Evolutionary conservation across 2,888 invertebrate species (phyloP), one percentile per base, ranked within the genome.

Genomic region (Strigamia maritima): DNA sequence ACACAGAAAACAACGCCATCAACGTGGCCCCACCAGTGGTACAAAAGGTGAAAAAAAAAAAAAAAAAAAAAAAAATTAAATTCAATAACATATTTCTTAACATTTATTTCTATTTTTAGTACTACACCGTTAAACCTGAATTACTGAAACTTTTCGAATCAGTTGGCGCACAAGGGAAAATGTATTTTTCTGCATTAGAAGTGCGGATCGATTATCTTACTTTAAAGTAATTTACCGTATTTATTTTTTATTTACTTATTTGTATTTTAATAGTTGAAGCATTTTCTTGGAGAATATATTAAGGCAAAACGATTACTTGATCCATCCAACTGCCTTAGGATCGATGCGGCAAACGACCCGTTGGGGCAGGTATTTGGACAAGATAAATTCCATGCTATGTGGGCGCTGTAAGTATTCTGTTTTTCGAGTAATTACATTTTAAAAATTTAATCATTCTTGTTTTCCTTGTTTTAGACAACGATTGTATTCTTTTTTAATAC

Each of bases 311-410:
- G 26, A 14, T 76, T 79, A 31, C 35, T 44, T 7, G 65, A 79
- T 40, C 70, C 28, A 6, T n/a, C 14, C 19, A 40, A 79, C 60
- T 79, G 78, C 8, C 38, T 38, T 22, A 76, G 35, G 26, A 76
- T 80, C n/a, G 12, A 70, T 8, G 78, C 78, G 44, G 76, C 75
- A 38, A 80, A 79, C 65, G 80, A 80, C 76, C 70, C 74, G 19
- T 74, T 80, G 44, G 80, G 70, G 70, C 78, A 80, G 24, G 80
- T 76, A 31, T 80, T 80, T 76, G 79, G 79, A 70, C 65, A 75
- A n/a, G 76, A 78, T 22, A 77, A 26, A 22, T 80, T 80, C 28
- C 78, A 22, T 49, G 22, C 76, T 3, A 14, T 14, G 16, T 76
- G 80, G 26, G 76, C 80, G 7, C n/a, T 54, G 80, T 80, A 78